Evolutionary conservation across 2,113 vertebrate genomes (phyloP).

Genomic region (Garra rufa): DNA sequence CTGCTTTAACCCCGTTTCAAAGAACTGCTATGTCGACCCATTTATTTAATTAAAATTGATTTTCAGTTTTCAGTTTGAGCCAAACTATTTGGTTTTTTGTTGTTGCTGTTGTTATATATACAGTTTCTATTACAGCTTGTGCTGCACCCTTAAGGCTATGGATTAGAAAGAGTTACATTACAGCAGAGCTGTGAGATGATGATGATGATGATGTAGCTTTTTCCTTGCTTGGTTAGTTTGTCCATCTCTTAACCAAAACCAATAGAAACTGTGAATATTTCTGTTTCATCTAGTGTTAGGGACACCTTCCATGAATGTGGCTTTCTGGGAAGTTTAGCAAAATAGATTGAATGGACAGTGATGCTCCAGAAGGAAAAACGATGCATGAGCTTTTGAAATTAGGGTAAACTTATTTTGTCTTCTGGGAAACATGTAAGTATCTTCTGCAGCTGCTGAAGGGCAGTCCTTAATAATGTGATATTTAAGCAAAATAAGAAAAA

Average conservation of each 20-base stretch:
- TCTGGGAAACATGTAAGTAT: no score
- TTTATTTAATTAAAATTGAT: conserved; percentile 65
- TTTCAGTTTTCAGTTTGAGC: conserved; percentile 42
- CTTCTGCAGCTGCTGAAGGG: no score
- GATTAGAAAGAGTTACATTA: not conserved
- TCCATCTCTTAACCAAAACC: not conserved
- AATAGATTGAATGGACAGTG: no score
- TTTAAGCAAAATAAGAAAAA: no score
- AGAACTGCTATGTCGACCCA: conserved; percentile 39
- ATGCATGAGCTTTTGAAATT: no score
- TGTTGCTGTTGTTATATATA: conserved; percentile 6
- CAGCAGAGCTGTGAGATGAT: not conserved
- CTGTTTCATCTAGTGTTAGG: not conserved
- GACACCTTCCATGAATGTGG: not conserved
- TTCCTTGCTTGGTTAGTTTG: not conserved
- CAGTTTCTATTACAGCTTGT: not conserved
- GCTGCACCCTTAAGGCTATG: not conserved
- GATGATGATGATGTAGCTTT: not conserved
- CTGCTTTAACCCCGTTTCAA: conserved; percentile 52
- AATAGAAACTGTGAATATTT: not conserved
- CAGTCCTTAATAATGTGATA: no score
- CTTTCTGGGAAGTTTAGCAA: not conserved
- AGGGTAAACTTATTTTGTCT: no score
- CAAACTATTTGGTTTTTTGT: not conserved
- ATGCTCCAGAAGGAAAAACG: no score